These are phyloP conservation scores for Exephanes ischioxanthus DNA, from an alignment of 2,888 invertebrate genomes.

Conservation along the genomic window DNA sequence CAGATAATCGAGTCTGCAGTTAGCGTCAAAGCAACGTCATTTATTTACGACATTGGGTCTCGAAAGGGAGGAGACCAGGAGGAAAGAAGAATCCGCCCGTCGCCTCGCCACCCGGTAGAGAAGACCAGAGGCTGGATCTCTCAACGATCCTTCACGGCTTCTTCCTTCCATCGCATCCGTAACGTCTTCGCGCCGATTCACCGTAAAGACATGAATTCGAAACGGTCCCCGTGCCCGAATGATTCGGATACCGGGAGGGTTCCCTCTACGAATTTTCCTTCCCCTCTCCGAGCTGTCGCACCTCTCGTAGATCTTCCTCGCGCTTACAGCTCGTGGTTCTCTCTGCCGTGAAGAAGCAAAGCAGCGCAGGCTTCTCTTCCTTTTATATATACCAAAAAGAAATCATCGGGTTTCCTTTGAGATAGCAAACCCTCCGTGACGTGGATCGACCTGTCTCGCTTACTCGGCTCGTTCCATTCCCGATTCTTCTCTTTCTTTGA, in stretches of 20 bases:
- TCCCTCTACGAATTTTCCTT: conserved; percentile 64
- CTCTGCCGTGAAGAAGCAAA: conserved; percentile 51
- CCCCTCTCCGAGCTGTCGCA: conserved; percentile 34
- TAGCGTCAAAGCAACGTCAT: conserved; percentile 63
- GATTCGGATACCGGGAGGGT: conserved; percentile 57
- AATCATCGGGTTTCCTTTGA: conserved; percentile 78
- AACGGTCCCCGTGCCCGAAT: conserved; percentile 76
- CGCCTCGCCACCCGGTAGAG: conserved; percentile 60
- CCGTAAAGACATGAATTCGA: conserved; percentile 75
- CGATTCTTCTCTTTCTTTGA: conserved; percentile 55
- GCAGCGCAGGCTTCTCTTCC: conserved; percentile 56
- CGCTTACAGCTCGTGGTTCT: conserved; percentile 39
- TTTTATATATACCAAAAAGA: conserved; percentile 70
- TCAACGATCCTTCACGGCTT: conserved; percentile 54
- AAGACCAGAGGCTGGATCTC: conserved; percentile 43
- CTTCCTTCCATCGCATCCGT: conserved; percentile 46
- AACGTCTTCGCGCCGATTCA: conserved; percentile 59
- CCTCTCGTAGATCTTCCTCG: conserved; percentile 53
- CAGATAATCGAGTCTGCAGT: conserved; percentile 64
- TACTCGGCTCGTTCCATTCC: conserved; percentile 57
- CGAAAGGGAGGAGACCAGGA: conserved; percentile 26
- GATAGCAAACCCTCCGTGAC: conserved; percentile 64
- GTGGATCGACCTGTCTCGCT: conserved; percentile 48
- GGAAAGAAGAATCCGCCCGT: conserved; percentile 42
- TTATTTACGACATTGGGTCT: conserved; percentile 56